These are phyloP conservation scores for Orchesella flavescens DNA, from an alignment of 2,888 invertebrate species.

Conservation along the genomic window DNA sequence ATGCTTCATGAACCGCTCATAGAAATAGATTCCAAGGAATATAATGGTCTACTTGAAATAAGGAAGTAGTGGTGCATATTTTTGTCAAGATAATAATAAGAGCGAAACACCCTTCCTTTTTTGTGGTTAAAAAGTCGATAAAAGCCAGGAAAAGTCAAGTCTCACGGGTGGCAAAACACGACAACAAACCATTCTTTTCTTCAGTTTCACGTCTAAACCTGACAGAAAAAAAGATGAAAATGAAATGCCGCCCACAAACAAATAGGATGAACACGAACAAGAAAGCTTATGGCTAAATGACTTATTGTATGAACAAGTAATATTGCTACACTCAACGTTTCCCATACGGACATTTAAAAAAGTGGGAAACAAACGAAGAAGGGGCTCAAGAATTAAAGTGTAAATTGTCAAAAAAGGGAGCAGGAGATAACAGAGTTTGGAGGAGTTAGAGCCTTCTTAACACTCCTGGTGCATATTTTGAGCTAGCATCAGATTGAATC, in stretches of 20 bases:
- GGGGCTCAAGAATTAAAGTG: conserved; percentile 30
- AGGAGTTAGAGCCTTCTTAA: neutral
- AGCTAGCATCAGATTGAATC: conserved; percentile 34
- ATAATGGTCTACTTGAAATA: too few relatives aligned
- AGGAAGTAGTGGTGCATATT: too few relatives aligned
- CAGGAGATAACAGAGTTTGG: neutral
- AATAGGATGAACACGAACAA: neutral
- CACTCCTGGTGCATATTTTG: neutral
- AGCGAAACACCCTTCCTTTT: too few relatives aligned
- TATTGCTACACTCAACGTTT: too few relatives aligned
- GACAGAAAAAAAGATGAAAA: neutral
- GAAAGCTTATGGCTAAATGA: too few relatives aligned
- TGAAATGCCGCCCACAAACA: conserved; percentile 17
- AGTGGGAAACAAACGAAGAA: neutral
- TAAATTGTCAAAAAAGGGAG: conserved; percentile 46
- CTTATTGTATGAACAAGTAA: too few relatives aligned
- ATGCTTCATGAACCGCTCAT: too few relatives aligned
- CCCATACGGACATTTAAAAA: too few relatives aligned
- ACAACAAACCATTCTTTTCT: conserved; percentile 58
- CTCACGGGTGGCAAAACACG: conserved; percentile 55
- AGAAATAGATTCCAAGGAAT: too few relatives aligned
- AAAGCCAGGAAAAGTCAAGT: conserved; percentile 45
- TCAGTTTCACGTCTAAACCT: conserved; percentile 19
- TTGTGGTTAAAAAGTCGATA: conserved; percentile 30
- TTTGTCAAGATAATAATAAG: too few relatives aligned